Base-by-base conservation (phyloP, 2,888 invertebrate species). In the Dryobotodes eremita region DNA sequence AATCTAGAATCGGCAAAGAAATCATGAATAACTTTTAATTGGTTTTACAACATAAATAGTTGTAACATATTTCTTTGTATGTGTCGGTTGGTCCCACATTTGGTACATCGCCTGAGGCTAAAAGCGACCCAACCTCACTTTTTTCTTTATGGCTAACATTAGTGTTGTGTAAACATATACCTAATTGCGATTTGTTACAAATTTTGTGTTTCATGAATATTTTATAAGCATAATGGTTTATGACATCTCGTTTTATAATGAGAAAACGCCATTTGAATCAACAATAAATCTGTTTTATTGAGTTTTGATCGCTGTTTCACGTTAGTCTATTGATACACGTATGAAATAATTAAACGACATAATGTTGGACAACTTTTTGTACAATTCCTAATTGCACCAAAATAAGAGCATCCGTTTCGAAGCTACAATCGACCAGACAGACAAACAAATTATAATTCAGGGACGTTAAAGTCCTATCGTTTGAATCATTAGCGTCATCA, bases 91-190 rank as follows among this genome's bases (percentile, higher is more conserved):
- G 82, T 89, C 86, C 88, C 89, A 23, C 76, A 71, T 84, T 84
- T 72, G 84, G 87, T 86, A 81, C 80, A 76, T 79, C 80, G 92
- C 93, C 92, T 79, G 86, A 72, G 93, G 92, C 92, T 77, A 89
- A 57, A 75, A 86, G 69, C 88, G 91, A 90, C 90, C 90, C 87
- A 82, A 85, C 89, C 90, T 86, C 68, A 89, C 88, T 90, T 82
- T 85, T 88, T 90, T 88, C 86, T 90, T 89, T 89, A 90, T 86
- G 86, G 91, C 87, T 83, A 89, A 91, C 89, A 91, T 92, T 90
- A 91, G 91, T 91, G 89, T 92, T 93, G 91, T 92, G 93, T 94
- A 94, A 94, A 94, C 93, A 94, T 91, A 91, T 92, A 92, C 66
- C 83, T 86, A 89, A 93, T 93, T 93, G 92, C 92, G 90, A 94